Evolutionary conservation across 2,888 invertebrate genomes (phyloP), one percentile per base, ranked within the genome.

Genomic region (Pterobdella sp.): DNA sequence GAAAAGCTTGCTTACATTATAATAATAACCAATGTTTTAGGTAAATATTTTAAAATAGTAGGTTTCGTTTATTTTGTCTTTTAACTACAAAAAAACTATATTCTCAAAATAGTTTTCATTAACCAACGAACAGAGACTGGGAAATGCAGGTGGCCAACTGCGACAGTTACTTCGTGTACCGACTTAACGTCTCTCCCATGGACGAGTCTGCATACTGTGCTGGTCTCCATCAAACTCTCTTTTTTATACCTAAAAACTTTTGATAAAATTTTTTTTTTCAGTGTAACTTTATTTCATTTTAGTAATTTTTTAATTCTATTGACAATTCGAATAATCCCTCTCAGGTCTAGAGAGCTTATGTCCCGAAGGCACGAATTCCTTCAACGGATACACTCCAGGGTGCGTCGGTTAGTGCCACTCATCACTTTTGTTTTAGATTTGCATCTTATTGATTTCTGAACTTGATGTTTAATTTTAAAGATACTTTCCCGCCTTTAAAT

Each of bases 161-260:
- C 72, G 78, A 78, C 14, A 77, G 75, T 26, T 80, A 76, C 74
- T 79, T 76, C 71, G 72, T 78, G 1, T 80, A 80, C 74, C 76
- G 75, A 49, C 77, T 80, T 18, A 72, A 75, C 26, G 78, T 77
- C 65, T 76, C 79, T 0, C 78, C 77, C 18, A 79, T 79, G 18
- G 79, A 80, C 74, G 78, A 77, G 75, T 75, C 79, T 72, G 79
- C 79, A 22, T 80, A 79, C 72, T 80, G 80, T 70, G 76, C 78
- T 49, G 77, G 77, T 76, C 65, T 42, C 49, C 49, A 14, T 42
- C 49, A 7, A 42, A 14, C 22, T 42, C 7, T 42, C 49, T 42
- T 22, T 42, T 42, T 14, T 14, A 42, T 7, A 42, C 49, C 49
- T 14, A 42, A 42, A 42, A 22, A n/a, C n/a, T n/a, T n/a, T n/a